Conservation (phyloP, 2,113 vertebrate species). For the Hypomesus transpacificus region DNA sequence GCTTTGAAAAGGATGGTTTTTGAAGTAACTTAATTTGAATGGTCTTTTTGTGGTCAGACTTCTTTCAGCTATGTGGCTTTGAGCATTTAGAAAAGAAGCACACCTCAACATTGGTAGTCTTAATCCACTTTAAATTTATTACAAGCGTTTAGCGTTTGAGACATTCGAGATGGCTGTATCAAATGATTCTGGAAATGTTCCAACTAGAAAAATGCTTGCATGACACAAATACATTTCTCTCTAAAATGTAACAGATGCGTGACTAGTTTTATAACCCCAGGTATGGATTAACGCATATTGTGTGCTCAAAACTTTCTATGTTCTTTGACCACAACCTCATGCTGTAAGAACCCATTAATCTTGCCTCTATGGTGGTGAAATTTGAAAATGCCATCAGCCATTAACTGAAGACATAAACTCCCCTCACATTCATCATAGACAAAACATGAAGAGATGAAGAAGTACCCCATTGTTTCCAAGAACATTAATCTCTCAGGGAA, state of each 20-base stretch:
- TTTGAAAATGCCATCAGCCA: constrained; percentile 1
- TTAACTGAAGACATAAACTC: neutral
- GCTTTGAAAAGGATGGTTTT: no score
- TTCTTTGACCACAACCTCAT: neutral
- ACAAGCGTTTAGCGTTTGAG: neutral
- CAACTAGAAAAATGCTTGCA: neutral
- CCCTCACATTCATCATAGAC: neutral
- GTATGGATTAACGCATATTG: neutral
- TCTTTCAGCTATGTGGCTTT: no score
- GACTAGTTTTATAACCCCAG: constrained; percentile 6
- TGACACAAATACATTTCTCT: neutral
- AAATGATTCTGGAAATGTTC: neutral
- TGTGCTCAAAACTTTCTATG: neutral
- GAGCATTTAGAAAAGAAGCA: no score
- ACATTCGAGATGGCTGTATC: neutral
- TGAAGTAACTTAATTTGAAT: no score
- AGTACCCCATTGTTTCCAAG: no score
- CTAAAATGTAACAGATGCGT: constrained; percentile 14
- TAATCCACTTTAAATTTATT: no score
- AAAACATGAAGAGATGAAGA: no score
- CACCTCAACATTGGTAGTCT: no score
- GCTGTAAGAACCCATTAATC: neutral
- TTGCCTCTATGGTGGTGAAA: neutral
- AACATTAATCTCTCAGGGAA: no score
- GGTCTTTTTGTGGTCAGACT: no score